Evolutionary conservation across 2,888 invertebrate species (phyloP), one percentile per base, ranked within the genome.

Genomic region (Orthonychiurus folsomi): DNA sequence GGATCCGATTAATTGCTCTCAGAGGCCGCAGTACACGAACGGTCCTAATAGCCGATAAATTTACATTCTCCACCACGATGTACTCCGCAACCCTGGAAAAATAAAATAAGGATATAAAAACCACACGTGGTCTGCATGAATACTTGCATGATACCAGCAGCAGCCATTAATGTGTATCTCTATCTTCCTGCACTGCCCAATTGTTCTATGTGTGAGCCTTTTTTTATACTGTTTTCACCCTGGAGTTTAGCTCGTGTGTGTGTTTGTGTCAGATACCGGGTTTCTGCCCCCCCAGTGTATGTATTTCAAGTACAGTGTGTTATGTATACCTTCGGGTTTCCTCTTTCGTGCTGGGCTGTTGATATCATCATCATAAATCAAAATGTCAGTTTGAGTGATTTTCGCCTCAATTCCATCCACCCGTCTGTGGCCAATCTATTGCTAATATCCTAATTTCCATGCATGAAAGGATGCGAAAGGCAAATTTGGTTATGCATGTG

Each of bases 1-100:
- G 99, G 84, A 99, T 99, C 78, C 99, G 86, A 83, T 99, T 99
- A 80, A 99, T 99, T 69, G 99, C 99, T 73, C 99, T 81, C 72
- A 99, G 81, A 56, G 99, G 99, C 76, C 99, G 82, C 68, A 99
- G 82, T 68, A 99, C 99, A 76, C 99, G 85, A 76, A 99, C 95
- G 68, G 99, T 99, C 75, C 99, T 84, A 77, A 99, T 97, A 63
- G 99, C 95, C 67, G 97, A 94, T 77, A 99, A 82, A 81, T 97
- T 99, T 79, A 99, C 88, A 80, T 95, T 96, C 78, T 96, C 94
- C 77, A 95, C 89, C 76, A 96, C 81, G 76, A 90, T 87, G 77
- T 93, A 93, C 80, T 93, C 93, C 73, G 92, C 78, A 61, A 88
- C 86, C 62, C 87, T 87, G 81, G 78, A 70, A 72, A 54, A 62